phyloP scores from a whole-genome alignment of 2,797 vertebrate genomes.

The Alcedo quadribrachys region DNA sequence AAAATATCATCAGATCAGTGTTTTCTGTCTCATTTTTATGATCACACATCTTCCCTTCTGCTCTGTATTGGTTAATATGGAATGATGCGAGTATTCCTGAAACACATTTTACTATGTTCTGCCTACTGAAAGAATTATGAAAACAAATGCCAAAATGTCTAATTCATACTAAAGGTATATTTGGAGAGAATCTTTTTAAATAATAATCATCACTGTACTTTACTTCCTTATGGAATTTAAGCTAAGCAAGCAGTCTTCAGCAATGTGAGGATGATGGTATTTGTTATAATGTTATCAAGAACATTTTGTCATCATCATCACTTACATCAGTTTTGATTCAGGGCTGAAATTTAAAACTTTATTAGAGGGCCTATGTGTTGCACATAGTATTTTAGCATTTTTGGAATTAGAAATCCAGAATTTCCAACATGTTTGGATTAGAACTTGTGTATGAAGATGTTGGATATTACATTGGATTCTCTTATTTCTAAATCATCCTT shows the following conservation, averaged over 20 bases:
- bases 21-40: neutral
- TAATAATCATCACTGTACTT: neutral
- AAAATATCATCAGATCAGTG: neutral
- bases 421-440: neutral
- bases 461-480: neutral
- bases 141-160: neutral
- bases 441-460: neutral
- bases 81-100: neutral
- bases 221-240: neutral
- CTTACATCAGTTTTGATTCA: neutral
- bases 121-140: neutral
- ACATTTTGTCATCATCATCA: neutral
- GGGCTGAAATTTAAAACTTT: neutral
- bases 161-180: neutral
- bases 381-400: neutral
- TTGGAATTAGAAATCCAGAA: neutral
- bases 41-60: neutral
- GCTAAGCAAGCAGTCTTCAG: neutral
- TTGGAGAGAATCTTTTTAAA: neutral
- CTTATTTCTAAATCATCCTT: neutral
- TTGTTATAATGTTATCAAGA: neutral
- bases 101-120: neutral
- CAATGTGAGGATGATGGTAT: neutral
- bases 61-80: neutral
- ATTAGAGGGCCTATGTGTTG: neutral